Base-by-base conservation (phyloP, 2,888 invertebrate species). In the Rhagophthalmus giganteus region DNA sequence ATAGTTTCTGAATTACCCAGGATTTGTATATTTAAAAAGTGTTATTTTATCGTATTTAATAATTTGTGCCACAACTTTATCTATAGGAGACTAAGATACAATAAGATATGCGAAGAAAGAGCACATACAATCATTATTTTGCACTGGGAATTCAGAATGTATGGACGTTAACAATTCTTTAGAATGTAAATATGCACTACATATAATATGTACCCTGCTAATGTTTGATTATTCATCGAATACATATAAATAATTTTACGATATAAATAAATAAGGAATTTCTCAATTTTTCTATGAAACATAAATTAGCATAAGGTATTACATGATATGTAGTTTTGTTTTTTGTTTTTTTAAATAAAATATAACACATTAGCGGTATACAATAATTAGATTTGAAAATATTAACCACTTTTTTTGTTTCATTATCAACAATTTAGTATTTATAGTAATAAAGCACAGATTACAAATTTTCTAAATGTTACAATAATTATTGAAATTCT, bases 131-230 rank as follows among this genome's bases (percentile, higher is more conserved):
- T 15, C 30, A 8, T 11, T 35, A 14, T 33, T 39, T 34, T 32
- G 34, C 20, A 42, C 46, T 46, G 54, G 60, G 58, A 60, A 61
- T 66, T 65, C 65, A 63, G 64, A 67, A 63, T 59, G 59, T 62
- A 64, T 66, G 69, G 67, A 69, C 69, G 68, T 66, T 54, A 62
- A 42, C 37, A 44, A 38, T 42, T 50, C 37, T 38, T 38, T 50
- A 57, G 67, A 68, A 65, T 59, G 67, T 67, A 67, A 63, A 66
- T 65, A 65, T 50, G 42, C 42, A 38, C 42, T 45, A 65, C 58
- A 61, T 47, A 58, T n/a, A n/a, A n/a, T 52, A 59, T 65, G 65
- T 69, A 70, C 70, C 69, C 71, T 70, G 69, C 71, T 70, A 70
- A 70, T 67, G 64, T 65, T 64, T 60, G 56, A 58, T 47, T 57